These are phyloP conservation scores for Spatulosminthurus flaviceps DNA, from an alignment of 2,888 invertebrate genomes.

Conservation along the genomic window DNA sequence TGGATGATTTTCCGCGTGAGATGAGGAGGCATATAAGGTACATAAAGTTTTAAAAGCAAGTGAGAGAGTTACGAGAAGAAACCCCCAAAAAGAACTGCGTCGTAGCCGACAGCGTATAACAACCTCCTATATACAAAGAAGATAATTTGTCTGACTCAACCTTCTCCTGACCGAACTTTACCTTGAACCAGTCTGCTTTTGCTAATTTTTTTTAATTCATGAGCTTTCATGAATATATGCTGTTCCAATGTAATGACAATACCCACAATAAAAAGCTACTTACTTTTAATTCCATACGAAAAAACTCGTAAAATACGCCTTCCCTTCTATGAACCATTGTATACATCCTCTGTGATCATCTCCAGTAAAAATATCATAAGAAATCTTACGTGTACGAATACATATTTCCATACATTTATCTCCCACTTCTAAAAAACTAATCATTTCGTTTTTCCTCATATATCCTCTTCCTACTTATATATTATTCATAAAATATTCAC, in stretches of 20 bases:
- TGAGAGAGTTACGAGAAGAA: background rate
- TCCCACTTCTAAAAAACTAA: no score
- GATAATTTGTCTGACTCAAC: constrained; percentile 26
- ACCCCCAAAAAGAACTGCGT: background rate
- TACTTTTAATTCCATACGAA: constrained; percentile 16
- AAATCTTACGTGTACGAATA: no score
- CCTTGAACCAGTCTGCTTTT: constrained; percentile 24
- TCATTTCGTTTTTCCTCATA: no score
- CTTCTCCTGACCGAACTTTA: constrained; percentile 21
- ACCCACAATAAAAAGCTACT: constrained; percentile 11
- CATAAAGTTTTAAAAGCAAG: no score
- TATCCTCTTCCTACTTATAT: no score
- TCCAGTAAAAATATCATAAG: background rate
- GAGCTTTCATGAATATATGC: background rate
- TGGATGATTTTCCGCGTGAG: no score
- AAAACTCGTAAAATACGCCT: background rate
- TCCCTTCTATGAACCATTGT: background rate
- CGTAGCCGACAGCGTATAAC: background rate
- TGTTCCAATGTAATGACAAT: background rate
- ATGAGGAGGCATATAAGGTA: no score
- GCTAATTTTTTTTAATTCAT: constrained; percentile 7
- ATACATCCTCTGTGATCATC: background rate
- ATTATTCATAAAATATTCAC: no score
- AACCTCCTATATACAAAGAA: constrained; percentile 2
- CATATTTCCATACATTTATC: no score